Base-by-base conservation (phyloP, 2,888 invertebrate genomes). In the Limnephilus lunatus region DNA sequence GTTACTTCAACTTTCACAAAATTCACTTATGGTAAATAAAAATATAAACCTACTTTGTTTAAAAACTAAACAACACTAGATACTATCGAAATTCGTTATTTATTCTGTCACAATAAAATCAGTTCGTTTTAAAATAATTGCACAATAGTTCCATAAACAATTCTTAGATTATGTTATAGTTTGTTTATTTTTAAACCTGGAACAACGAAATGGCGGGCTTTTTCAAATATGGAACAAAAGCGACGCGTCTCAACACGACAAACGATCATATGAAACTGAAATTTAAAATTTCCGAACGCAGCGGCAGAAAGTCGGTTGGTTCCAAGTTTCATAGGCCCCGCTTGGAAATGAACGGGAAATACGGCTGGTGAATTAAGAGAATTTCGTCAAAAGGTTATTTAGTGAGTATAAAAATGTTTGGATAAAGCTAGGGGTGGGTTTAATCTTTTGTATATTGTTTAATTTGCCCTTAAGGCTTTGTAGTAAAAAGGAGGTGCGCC, bases 161-260 rank as follows among this genome's bases (percentile, higher is more conserved):
- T 81, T 81, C 19, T 11, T 31, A 31, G 82, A 32, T 82, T 82
- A 82, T 11, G 31, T 82, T 82, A 31, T 32, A 82, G 82, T 82
- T 82, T 82, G 82, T 82, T 82, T 82, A 82, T 82, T 82, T 82
- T 82, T 82, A 82, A 82, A 82, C 19, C 1, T 19, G 32, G 14
- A 82, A 82, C 31, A 32, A 31, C 31, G 30, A 82, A 82, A 82
- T 82, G 82, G 82, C 82, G 82, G 82, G 82, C 82, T 82, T 82
- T 82, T 82, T 32, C 82, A 14, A 82, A 32, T 82, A n/a, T 68
- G 7, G 25, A 68, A 68, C 9, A 53, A 31, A 32, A 82, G 82
- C 82, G 32, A 7, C 82, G 25, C 82, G 82, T 82, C 82, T 31
- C 82, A 31, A 0, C 82, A 4, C 19, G 15, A 9, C 82, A 31